These are phyloP conservation scores for Chymomyza caudatula DNA, from an alignment of 2,888 invertebrate genomes.

Conservation along the genomic window DNA sequence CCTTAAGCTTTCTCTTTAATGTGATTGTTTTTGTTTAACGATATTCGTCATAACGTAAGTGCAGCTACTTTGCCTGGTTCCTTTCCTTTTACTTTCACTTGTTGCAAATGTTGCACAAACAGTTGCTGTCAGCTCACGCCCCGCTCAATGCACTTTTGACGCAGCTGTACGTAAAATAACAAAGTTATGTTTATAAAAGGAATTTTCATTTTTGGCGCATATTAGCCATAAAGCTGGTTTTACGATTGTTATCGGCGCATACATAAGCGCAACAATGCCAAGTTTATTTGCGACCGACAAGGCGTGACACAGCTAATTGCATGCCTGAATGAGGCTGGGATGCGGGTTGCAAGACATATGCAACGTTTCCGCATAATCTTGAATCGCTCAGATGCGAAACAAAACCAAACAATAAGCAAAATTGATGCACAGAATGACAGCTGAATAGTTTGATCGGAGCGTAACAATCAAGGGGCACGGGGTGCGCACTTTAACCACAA, in stretches of 20 bases:
- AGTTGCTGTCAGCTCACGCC: neutral
- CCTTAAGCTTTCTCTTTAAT: neutral
- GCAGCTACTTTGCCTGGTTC: neutral
- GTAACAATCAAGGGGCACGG: neutral
- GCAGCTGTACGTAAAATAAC: neutral
- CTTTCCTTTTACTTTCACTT: neutral
- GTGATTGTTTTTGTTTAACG: neutral
- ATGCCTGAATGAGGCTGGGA: neutral
- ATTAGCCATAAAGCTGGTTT: too few species aligned
- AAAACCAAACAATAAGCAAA: constrained; percentile 10
- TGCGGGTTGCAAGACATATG: constrained; percentile 41
- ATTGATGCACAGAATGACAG: constrained; percentile 26
- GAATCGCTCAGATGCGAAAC: constrained; percentile 26
- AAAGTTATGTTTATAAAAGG: too few species aligned
- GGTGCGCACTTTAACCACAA: constrained; percentile 22
- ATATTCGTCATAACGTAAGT: neutral
- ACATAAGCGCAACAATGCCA: constrained; percentile 30
- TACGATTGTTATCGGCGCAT: constrained; percentile 11
- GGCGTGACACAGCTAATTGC: constrained; percentile 37
- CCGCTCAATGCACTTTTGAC: neutral
- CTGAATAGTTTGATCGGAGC: neutral
- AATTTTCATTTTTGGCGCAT: neutral
- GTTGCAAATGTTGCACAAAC: neutral
- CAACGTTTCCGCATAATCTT: constrained; percentile 55
- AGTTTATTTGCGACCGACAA: constrained; percentile 42